Percentiles rank a stretch among this genome's conserved stretches.
phyloP scores from a whole-genome alignment of 2,888 invertebrate species.

The Eilema caniola region DNA sequence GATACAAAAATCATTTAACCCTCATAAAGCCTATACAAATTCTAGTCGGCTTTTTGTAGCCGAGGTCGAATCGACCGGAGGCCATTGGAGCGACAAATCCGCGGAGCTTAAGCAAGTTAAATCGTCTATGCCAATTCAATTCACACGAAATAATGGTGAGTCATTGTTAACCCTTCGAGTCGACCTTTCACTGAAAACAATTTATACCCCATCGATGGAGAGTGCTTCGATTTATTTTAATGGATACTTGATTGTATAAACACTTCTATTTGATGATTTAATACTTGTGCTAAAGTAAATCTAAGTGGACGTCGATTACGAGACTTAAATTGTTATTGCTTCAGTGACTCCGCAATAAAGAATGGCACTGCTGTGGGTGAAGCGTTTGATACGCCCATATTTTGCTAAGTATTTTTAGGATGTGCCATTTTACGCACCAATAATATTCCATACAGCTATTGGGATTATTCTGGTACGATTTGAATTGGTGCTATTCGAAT shows the following conservation, averaged over 20 bases:
- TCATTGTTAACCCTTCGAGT: conserved; percentile 65
- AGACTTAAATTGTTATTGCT: not conserved
- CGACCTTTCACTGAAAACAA: conserved; percentile 52
- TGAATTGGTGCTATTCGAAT: not conserved
- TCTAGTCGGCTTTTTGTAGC: conserved; percentile 59
- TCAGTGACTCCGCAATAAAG: not conserved
- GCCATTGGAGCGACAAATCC: conserved; percentile 59
- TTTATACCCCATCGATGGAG: conserved; percentile 52
- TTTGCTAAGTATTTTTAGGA: not conserved
- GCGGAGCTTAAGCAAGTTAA: conserved; percentile 71
- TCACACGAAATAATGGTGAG: conserved; percentile 69
- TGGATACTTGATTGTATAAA: conserved; percentile 47
- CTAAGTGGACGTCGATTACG: conserved; percentile 5
- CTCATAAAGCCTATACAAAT: conserved; percentile 55
- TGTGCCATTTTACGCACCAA: not conserved
- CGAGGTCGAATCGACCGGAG: conserved; percentile 51
- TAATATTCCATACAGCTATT: not conserved
- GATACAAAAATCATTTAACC: conserved; percentile 59
- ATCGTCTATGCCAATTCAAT: conserved; percentile 71
- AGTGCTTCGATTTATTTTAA: conserved; percentile 51
- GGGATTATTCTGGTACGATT: not conserved
- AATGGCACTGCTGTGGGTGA: not conserved
- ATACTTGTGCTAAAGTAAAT: not conserved
- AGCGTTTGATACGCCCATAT: not conserved
- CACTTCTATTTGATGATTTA: conserved; percentile 35